Conservation (phyloP, 2,113 vertebrate species). For the Pseudorasbora parva region DNA sequence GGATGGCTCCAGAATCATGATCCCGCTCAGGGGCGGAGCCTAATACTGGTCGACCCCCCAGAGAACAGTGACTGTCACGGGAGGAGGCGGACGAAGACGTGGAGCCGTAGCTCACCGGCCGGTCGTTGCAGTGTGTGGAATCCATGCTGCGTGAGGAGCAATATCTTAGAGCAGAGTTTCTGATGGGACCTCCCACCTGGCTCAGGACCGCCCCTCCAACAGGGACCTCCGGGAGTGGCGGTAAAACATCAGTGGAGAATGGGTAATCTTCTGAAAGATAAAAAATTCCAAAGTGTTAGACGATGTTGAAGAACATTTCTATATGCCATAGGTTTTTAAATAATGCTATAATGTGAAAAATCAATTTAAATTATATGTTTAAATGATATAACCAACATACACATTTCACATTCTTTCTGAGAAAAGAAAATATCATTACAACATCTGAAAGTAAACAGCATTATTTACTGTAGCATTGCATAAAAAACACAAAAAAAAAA, state of each 20-base stretch:
- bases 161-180: conserved; percentile 66
- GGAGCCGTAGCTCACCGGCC: conserved; percentile 95
- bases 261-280: conserved; percentile 81
- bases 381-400: not conserved
- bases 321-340: not conserved
- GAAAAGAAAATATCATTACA: not conserved
- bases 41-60: conserved; percentile 89
- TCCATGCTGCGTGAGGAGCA: conserved; percentile 86
- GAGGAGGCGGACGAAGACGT: conserved; percentile 96
- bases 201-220: conserved; percentile 75
- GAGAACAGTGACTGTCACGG: conserved; percentile 93
- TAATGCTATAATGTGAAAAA: not conserved
- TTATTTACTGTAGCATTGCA: not conserved
- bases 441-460: not conserved
- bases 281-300: not conserved
- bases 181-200: conserved; percentile 68
- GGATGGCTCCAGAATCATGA: conserved; percentile 88
- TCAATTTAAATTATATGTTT: not conserved
- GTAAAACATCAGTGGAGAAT: conserved; percentile 78
- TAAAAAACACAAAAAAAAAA: not conserved
- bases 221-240: conserved; percentile 79
- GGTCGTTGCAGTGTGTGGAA: conserved; percentile 86
- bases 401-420: not conserved
- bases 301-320: not conserved
- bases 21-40: conserved; percentile 85